A percentile compares a stretch with the other conserved stretches of the same genome.
phyloP scores from a whole-genome alignment of 2,113 vertebrate genomes.

The Axis porcinus region DNA sequence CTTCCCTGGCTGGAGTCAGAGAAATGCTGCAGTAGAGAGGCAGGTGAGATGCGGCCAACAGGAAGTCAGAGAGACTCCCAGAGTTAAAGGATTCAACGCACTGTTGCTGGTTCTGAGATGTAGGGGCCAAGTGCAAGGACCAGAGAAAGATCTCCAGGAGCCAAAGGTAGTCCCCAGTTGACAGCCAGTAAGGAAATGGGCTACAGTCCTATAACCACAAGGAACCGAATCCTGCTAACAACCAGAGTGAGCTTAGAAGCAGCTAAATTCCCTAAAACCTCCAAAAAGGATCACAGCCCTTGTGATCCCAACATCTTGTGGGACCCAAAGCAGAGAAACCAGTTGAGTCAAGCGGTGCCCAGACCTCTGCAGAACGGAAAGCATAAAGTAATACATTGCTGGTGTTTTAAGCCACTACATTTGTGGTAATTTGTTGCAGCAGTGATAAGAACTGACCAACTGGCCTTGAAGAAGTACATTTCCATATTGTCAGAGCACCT shows the following conservation, averaged over 20 bases:
- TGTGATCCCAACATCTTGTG: not conserved
- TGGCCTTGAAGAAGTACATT: not conserved
- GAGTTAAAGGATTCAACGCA: not conserved
- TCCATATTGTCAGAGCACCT: not conserved
- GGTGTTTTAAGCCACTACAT: not conserved
- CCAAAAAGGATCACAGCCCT: not conserved
- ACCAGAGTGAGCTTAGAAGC: not conserved
- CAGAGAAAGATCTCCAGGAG: not conserved
- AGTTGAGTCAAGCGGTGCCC: not conserved
- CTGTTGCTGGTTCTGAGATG: not conserved
- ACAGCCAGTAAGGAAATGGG: not conserved
- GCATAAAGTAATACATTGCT: not conserved
- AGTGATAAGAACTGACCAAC: not conserved
- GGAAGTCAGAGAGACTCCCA: not conserved
- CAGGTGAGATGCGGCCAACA: not conserved
- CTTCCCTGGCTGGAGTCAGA: not conserved
- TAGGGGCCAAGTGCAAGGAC: not conserved
- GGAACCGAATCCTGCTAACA: not conserved
- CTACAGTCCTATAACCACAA: not conserved
- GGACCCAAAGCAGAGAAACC: not conserved
- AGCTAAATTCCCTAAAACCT: not conserved
- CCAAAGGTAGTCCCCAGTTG: not conserved
- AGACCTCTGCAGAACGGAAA: not conserved
- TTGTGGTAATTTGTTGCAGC: not conserved
- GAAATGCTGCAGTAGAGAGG: not conserved